Evolutionary conservation across 2,888 invertebrate species (phyloP).

Genomic region (Conus canariensis): DNA sequence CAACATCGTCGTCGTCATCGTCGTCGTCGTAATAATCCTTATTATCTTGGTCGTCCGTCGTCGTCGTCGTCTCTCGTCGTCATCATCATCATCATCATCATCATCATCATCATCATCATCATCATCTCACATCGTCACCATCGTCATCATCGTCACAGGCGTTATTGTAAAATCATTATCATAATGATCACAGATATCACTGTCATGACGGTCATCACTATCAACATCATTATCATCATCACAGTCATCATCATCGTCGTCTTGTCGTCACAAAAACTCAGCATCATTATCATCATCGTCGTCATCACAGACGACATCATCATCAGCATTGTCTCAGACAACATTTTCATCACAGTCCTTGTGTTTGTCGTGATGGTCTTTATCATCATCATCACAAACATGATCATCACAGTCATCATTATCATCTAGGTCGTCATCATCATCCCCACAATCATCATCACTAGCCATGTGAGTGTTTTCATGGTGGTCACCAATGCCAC

Average conservation of each 20-base stretch:
- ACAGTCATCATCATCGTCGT: conserved; percentile 43
- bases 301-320: not conserved
- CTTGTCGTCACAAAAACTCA: not conserved
- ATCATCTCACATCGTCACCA: not conserved
- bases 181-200: conserved; percentile 24
- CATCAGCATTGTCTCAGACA: not conserved
- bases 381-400: not conserved
- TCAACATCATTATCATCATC: conserved; percentile 46
- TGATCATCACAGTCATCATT: too few species aligned
- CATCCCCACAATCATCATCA: too few species aligned
- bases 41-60: too few species aligned
- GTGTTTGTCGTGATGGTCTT: not conserved
- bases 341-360: not conserved
- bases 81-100: too few species aligned
- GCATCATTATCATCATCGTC: not conserved
- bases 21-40: too few species aligned
- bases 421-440: too few species aligned
- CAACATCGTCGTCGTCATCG: too few species aligned
- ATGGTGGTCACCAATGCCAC: too few species aligned
- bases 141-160: not conserved
- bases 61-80: too few species aligned
- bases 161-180: not conserved
- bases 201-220: conserved; percentile 39
- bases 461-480: too few species aligned
- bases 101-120: too few species aligned